Percentiles rank a stretch among this genome's conserved stretches.
Evolutionary conservation across 2,113 vertebrate genomes (phyloP).

Genomic region (Gadus macrocephalus): DNA sequence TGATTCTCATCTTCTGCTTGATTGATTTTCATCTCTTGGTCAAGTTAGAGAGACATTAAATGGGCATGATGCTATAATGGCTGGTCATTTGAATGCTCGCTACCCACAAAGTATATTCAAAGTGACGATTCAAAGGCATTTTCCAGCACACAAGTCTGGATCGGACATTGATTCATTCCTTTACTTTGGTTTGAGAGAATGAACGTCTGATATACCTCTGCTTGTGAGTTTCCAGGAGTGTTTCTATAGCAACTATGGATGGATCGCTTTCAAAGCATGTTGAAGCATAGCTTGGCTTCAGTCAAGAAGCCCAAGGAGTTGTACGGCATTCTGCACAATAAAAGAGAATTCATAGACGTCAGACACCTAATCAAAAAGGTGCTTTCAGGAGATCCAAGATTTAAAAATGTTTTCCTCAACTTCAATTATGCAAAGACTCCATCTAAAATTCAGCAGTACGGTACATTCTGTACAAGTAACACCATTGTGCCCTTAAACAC

Average conservation of each 20-base stretch:
- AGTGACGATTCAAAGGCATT: no score
- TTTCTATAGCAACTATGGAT: constrained; percentile 61
- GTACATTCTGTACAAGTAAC: neutral
- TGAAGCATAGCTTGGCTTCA: constrained; percentile 41
- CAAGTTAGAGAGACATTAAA: no score
- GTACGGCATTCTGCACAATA: constrained; percentile 12
- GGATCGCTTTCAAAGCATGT: constrained; percentile 32
- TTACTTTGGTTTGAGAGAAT: constrained; percentile 11
- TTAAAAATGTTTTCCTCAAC: neutral
- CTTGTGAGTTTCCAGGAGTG: constrained; percentile 47
- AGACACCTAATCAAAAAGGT: neutral
- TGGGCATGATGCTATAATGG: no score
- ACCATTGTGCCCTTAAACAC: neutral
- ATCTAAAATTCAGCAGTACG: neutral
- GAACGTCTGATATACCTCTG: constrained; percentile 51
- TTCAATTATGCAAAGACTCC: no score
- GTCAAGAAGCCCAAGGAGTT: constrained; percentile 8
- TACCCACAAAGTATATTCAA: no score
- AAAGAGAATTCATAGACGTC: neutral
- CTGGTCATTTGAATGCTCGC: no score
- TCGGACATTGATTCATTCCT: no score
- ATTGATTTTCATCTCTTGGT: no score
- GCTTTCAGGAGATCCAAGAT: neutral
- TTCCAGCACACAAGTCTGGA: no score
- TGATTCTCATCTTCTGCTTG: no score